These are phyloP conservation scores for Epizoanthus rinbou DNA, from an alignment of 92 coral and sea anemone genomes.

Conservation along the genomic window DNA sequence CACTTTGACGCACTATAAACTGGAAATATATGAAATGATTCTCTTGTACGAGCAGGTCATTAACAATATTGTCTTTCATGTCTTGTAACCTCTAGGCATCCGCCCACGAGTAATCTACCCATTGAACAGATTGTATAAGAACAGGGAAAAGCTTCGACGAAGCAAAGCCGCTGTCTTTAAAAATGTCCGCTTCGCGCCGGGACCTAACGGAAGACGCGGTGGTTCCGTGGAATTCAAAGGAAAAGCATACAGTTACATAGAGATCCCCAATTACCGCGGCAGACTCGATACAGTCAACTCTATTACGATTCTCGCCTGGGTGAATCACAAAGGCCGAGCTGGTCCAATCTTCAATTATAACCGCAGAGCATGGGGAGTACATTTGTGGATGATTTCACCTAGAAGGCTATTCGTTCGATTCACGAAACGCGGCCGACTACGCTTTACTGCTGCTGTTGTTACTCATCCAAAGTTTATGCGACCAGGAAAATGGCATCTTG, in stretches of 20 bases:
- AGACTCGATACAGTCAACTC: slow-evolving; percentile 64
- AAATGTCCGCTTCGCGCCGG: slow-evolving; percentile 54
- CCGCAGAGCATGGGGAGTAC: slow-evolving; percentile 75
- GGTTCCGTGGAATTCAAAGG: slow-evolving; percentile 77
- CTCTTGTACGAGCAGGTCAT: too few relatives aligned
- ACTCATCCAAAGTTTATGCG: slow-evolving; percentile 11
- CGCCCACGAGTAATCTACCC: slow-evolving; percentile 67
- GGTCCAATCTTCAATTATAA: slow-evolving; percentile 82
- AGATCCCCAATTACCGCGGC: slow-evolving; percentile 57
- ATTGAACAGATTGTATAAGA: slow-evolving; percentile 51
- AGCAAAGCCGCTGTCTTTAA: slow-evolving; percentile 53
- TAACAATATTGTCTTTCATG: background rate
- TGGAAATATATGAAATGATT: too few relatives aligned
- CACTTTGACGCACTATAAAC: background rate
- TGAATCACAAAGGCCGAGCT: slow-evolving; percentile 59
- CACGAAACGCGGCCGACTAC: slow-evolving; percentile 56
- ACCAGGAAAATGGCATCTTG: slow-evolving; percentile 15
- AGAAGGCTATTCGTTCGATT: slow-evolving; percentile 63
- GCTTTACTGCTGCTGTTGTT: slow-evolving; percentile 38
- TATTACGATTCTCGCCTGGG: slow-evolving; percentile 79
- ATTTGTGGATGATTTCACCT: slow-evolving; percentile 71
- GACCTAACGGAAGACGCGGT: slow-evolving; percentile 59
- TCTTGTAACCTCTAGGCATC: slow-evolving; percentile 41
- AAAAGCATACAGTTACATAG: slow-evolving; percentile 68
- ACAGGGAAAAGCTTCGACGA: slow-evolving; percentile 56